Evolutionary conservation across 92 coral and sea anemone species (phyloP).

Genomic region (Zoanthus solanderi): DNA sequence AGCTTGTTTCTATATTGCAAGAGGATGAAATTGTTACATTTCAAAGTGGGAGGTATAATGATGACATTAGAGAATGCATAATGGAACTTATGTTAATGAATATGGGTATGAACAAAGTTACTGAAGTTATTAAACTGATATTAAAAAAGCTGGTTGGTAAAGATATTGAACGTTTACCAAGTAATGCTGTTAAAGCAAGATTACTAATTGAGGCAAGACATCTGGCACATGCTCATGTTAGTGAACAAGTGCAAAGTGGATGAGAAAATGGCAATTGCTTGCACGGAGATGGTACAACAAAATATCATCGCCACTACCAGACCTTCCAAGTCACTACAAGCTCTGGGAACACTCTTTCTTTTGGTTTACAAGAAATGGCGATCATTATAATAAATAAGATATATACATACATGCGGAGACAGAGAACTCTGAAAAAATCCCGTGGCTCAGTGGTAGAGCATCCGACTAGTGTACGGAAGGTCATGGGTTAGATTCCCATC

Average conservation of each 20-base stretch:
- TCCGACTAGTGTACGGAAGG: too few species aligned
- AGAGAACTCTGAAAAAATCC: too few species aligned
- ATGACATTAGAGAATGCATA: conserved; percentile 36
- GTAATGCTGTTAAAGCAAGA: not conserved
- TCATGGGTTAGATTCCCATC: too few species aligned
- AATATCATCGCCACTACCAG: not conserved
- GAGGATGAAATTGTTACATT: conserved; percentile 35
- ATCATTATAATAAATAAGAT: too few species aligned
- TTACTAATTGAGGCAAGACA: not conserved
- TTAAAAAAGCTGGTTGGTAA: not conserved
- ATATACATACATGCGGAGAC: too few species aligned
- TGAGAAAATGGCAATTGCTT: not conserved
- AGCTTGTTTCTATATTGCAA: not conserved
- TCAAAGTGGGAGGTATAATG: conserved; percentile 47
- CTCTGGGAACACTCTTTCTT: conserved; percentile 1
- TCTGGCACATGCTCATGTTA: not conserved
- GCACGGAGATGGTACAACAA: not conserved
- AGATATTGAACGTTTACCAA: not conserved
- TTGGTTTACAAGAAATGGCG: conserved; percentile 7
- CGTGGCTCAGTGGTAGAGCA: too few species aligned
- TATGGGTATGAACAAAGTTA: conserved; percentile 49
- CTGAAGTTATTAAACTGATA: conserved; percentile 5
- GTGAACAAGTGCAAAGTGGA: not conserved
- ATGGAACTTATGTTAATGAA: conserved; percentile 46
- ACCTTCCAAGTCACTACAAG: not conserved